Conservation (phyloP, 2,888 invertebrate species). For the Torymus texanus region DNA sequence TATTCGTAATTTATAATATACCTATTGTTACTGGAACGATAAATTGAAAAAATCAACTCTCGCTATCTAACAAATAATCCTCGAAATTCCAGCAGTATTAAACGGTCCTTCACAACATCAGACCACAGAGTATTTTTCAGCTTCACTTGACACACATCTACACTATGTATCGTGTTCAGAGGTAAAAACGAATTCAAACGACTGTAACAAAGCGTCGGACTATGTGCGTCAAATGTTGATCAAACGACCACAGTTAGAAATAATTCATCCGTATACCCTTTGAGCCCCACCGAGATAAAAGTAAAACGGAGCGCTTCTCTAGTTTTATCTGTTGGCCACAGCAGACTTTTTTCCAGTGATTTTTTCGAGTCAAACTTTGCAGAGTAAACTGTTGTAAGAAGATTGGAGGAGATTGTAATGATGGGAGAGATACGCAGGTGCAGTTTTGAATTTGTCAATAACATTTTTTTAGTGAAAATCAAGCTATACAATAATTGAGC, state of each 20-base stretch:
- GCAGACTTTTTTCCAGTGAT: too few relatives aligned
- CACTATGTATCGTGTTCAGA: not conserved
- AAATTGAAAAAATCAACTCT: not conserved
- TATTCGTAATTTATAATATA: too few relatives aligned
- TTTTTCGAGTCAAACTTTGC: too few relatives aligned
- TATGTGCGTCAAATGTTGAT: not conserved
- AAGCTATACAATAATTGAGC: conserved; percentile 2
- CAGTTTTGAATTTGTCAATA: conserved; percentile 1
- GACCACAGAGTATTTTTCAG: conserved; percentile 13
- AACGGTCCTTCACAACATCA: not conserved
- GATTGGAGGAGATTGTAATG: too few relatives aligned
- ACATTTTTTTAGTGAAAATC: conserved; percentile 10
- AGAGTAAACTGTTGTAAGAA: too few relatives aligned
- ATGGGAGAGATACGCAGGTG: too few relatives aligned
- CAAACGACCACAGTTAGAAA: not conserved
- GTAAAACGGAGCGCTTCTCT: too few relatives aligned
- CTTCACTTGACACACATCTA: not conserved
- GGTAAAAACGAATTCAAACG: not conserved
- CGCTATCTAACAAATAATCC: not conserved
- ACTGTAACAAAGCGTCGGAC: too few relatives aligned
- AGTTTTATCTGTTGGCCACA: too few relatives aligned
- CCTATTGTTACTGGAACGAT: too few relatives aligned
- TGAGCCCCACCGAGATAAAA: not conserved
- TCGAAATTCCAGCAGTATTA: not conserved
- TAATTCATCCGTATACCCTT: not conserved